Percentiles rank a stretch among this genome's conserved stretches.
Evolutionary conservation across 2,888 invertebrate genomes (phyloP).

Genomic region (Caenorhabditis uteleia): DNA sequence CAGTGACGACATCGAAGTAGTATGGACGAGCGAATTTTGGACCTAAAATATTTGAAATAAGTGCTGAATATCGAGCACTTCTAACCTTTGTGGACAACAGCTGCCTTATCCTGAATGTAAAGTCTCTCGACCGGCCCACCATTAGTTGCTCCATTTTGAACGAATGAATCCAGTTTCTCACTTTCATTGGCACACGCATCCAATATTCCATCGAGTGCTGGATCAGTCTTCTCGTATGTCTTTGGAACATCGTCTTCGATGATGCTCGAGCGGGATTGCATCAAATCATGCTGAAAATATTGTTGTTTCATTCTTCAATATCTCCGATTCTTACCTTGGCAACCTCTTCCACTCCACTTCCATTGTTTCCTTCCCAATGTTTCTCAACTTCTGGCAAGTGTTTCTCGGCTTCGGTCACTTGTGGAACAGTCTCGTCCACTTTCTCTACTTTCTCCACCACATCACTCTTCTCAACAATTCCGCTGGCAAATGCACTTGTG

Average conservation of each 20-base stretch:
- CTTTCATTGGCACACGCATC: slow-evolving; percentile 21
- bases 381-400: background rate
- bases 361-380: slow-evolving; percentile 3
- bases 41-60: background rate
- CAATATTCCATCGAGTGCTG: slow-evolving; percentile 24
- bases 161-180: slow-evolving; percentile 11
- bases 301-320: background rate
- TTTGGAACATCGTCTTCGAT: slow-evolving; percentile 19
- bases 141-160: background rate
- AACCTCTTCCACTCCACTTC: background rate
- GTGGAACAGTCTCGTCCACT: background rate
- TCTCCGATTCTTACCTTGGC: background rate
- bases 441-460: background rate
- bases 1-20: slow-evolving; percentile 30
- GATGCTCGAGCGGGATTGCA: slow-evolving; percentile 32
- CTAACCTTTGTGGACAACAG: slow-evolving; percentile 1
- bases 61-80: background rate
- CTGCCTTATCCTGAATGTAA: background rate
- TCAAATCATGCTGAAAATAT: slow-evolving; percentile 22
- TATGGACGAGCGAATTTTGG: slow-evolving; percentile 21
- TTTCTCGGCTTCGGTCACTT: background rate
- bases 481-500: slow-evolving; percentile 21
- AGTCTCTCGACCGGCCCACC: background rate
- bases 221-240: slow-evolving; percentile 27
- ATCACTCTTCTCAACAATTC: slow-evolving; percentile 5